Evolutionary conservation across 2,888 invertebrate species (phyloP).

Genomic region (Adelognathus sp.): DNA sequence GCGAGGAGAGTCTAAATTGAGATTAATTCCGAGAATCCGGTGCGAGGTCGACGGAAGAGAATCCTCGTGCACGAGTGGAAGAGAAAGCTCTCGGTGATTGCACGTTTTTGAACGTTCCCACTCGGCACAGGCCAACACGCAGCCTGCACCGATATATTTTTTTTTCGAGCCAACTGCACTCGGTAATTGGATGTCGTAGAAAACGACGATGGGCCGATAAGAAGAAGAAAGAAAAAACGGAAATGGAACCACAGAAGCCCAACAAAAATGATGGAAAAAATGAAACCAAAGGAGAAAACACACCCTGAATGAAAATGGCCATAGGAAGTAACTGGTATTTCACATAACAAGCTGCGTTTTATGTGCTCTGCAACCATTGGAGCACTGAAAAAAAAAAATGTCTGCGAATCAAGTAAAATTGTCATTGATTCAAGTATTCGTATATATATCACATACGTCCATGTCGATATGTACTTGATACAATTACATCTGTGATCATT

Average conservation of each 20-base stretch:
- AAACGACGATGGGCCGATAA: not conserved
- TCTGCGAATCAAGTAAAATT: no score
- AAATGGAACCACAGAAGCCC: not conserved
- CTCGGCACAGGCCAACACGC: not conserved
- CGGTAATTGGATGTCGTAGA: constrained; percentile 31
- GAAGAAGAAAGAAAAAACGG: not conserved
- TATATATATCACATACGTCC: no score
- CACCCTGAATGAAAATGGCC: no score
- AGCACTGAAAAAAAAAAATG: no score
- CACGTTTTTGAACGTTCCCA: constrained; percentile 18
- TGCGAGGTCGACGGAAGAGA: constrained; percentile 36
- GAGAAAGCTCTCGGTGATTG: constrained; percentile 46
- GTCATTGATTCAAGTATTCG: no score
- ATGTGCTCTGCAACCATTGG: no score
- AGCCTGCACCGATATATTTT: constrained; percentile 17
- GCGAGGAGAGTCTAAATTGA: constrained; percentile 51
- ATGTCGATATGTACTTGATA: no score
- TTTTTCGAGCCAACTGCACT: constrained; percentile 31
- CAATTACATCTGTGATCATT: no score
- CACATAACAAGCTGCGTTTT: no score
- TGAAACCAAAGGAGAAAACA: no score
- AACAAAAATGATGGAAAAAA: not conserved
- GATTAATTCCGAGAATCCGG: constrained; percentile 51
- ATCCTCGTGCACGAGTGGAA: constrained; percentile 13
- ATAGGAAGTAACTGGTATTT: no score